Conservation (phyloP, 1,140 invertebrate genomes). For the Pogonomyrmex barbatus region DNA sequence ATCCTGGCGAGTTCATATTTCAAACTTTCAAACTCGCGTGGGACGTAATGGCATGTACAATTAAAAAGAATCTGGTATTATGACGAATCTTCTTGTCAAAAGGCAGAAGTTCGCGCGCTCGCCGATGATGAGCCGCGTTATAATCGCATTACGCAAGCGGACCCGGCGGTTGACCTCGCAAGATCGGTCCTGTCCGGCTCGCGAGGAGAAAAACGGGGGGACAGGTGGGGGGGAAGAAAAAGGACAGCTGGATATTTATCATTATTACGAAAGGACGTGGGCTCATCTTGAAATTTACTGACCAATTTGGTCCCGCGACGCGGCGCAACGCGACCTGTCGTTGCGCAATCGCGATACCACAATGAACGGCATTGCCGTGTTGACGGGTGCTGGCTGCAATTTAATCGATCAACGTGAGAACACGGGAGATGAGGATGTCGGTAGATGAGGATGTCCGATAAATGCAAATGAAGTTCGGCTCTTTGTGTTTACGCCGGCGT, state of each 20-base stretch:
- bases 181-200: constrained; percentile 43
- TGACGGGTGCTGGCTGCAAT: background rate
- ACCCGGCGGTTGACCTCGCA: constrained; percentile 25
- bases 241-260: constrained; percentile 66
- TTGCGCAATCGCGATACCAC: constrained; percentile 64
- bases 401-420: constrained; percentile 4
- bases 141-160: constrained; percentile 49
- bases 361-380: constrained; percentile 3
- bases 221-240: constrained; percentile 39
- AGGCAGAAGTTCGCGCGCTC: constrained; percentile 23
- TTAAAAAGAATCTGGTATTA: constrained; percentile 20
- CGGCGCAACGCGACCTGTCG: background rate
- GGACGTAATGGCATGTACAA: constrained; percentile 8
- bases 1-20: background rate
- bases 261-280: constrained; percentile 70
- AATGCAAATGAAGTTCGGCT: constrained; percentile 45
- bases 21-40: background rate
- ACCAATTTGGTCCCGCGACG: constrained; percentile 54
- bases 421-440: constrained; percentile 5
- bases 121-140: constrained; percentile 30
- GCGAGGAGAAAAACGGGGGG: background rate
- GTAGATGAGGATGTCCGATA: background rate
- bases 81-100: constrained; percentile 8
- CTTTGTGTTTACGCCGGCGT: background rate
- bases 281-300: constrained; percentile 74